Evolutionary conservation across 2,888 invertebrate species (phyloP).

Genomic region (Dendrolimus pini): DNA sequence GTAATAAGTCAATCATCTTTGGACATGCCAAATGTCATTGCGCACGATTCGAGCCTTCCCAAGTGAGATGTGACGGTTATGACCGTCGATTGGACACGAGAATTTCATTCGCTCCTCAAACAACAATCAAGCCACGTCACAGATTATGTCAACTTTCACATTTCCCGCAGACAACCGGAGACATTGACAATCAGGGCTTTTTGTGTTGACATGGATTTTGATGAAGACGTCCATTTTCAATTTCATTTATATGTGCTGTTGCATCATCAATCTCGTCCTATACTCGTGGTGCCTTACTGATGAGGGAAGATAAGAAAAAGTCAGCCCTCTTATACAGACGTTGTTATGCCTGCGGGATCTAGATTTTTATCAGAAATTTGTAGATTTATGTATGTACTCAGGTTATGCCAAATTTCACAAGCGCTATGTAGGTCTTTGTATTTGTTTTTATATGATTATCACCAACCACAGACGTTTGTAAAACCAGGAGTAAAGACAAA

Average conservation of each 20-base stretch:
- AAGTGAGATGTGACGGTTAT: constrained; percentile 29
- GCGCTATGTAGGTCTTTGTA: too few relatives aligned
- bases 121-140: constrained; percentile 25
- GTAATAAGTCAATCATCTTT: constrained; percentile 1
- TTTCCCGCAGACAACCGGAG: constrained; percentile 11
- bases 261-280: not conserved
- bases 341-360: too few relatives aligned
- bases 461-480: too few relatives aligned
- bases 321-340: too few relatives aligned
- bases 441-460: too few relatives aligned
- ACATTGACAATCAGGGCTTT: not conserved
- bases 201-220: not conserved
- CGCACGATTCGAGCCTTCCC: not conserved
- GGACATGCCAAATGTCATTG: not conserved
- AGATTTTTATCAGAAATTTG: too few relatives aligned
- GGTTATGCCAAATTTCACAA: too few relatives aligned
- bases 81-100: constrained; percentile 32
- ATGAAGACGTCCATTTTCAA: not conserved
- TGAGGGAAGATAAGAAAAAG: too few relatives aligned
- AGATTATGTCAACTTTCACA: constrained; percentile 39
- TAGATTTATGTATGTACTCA: too few relatives aligned
- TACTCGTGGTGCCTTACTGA: too few relatives aligned
- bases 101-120: constrained; percentile 33
- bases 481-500: too few relatives aligned
- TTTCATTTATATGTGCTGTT: not conserved